Conservation (phyloP, 2,888 invertebrate species). For the Gisinianus flammeolus region DNA sequence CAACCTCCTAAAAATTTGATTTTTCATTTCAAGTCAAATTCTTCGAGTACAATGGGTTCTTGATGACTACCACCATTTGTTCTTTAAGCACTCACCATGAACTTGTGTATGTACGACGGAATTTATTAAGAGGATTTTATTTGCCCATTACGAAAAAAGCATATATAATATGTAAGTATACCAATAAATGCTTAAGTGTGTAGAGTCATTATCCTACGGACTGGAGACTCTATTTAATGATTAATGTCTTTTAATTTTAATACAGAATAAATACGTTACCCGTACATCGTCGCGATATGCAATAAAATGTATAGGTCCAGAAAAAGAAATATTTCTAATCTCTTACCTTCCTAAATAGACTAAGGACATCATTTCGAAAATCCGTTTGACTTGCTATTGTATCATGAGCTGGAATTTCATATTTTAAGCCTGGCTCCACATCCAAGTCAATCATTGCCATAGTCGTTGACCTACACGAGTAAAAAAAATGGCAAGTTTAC, state of each 20-base stretch:
- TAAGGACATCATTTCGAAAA: constrained; percentile 39
- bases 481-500: neutral
- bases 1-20: neutral
- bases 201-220: neutral
- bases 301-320: neutral
- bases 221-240: neutral
- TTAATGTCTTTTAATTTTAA: neutral
- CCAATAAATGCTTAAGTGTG: neutral
- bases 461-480: neutral
- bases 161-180: neutral
- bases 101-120: no score
- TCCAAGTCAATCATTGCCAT: neutral
- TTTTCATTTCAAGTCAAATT: neutral
- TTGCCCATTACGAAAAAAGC: neutral
- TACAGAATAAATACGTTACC: neutral
- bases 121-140: no score
- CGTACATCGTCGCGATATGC: neutral
- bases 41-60: no score
- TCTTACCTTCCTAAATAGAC: constrained; percentile 13
- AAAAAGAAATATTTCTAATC: neutral
- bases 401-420: neutral
- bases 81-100: no score
- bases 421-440: neutral
- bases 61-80: no score
- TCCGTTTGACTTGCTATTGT: constrained; percentile 39